Base-by-base conservation (phyloP, 2,888 invertebrate species). In the Tetheella fluctuosa region DNA sequence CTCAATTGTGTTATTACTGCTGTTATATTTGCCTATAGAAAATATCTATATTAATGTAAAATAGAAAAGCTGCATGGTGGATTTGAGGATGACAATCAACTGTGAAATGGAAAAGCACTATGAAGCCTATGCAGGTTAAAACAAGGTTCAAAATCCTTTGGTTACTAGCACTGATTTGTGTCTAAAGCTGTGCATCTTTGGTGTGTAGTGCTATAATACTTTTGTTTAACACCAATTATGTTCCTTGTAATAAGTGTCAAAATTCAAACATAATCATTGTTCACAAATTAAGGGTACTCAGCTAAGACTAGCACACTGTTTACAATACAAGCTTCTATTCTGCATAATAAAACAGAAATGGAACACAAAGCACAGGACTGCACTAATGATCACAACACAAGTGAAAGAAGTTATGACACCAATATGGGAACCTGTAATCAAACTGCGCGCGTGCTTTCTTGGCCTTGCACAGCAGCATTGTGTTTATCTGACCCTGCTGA, bases 401-500 rank as follows among this genome's bases (percentile, higher is more conserved):
- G 88, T 88, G 89, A 84, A 83, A 85, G 81, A 79, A 76, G 80
- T 75, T 86, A 88, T 81, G 84, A 84, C 88, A 84, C 88, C 80
- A 80, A 85, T 84, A 67, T 75, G 78, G 83, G 88, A 94, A 95
- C 95, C 95, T 94, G 94, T 95, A 95, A 84, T 96, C 96, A 91
- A 94, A 95, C 83, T 95, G 94, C 82, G 95, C 94, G 83, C 94
- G 94, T 83, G 94, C 95, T 88, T 95, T 94, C 93, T 95, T 95
- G 94, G 94, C 94, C 94, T 96, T 96, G 88, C 95, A 94, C 84
- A 95, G 93, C 81, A 95, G 93, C 87, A 95, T 93, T 77, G 94
- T 94, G 90, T 95, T 95, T 85, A 96, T 94, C 92, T 96, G 96
- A 80, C 97, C 97, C 80, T 96, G 95, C 82, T 96, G 95, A 89